Conservation (phyloP, 2,113 vertebrate genomes). For the Lampris megalopsis region DNA sequence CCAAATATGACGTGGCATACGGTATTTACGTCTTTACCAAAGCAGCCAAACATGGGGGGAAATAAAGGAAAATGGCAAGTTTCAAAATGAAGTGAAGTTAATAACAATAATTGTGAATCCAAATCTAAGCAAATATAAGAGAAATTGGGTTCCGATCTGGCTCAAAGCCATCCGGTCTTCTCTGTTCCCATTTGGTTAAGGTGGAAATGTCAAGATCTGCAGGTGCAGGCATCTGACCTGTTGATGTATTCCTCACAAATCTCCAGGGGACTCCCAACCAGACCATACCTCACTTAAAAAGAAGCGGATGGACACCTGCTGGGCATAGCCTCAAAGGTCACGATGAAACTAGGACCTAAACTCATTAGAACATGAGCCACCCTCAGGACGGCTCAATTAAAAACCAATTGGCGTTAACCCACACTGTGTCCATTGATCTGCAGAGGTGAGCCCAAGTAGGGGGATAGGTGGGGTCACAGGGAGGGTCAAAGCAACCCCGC, state of each 20-base stretch:
- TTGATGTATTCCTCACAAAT: constrained; percentile 34
- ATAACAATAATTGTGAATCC: too few species aligned
- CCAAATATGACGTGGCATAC: too few species aligned
- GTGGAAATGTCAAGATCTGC: constrained; percentile 66
- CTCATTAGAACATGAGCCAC: constrained; percentile 76
- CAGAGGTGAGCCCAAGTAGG: constrained; percentile 40
- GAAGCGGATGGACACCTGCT: constrained; percentile 78
- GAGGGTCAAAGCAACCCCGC: constrained; percentile 33
- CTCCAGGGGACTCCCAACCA: constrained; percentile 53
- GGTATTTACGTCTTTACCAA: too few species aligned
- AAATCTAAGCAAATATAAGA: neutral
- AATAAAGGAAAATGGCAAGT: too few species aligned
- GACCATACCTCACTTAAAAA: constrained; percentile 70
- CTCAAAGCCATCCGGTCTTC: too few species aligned
- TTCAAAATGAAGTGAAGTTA: too few species aligned
- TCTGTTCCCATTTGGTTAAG: neutral
- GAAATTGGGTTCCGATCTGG: too few species aligned
- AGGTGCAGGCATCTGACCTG: constrained; percentile 8
- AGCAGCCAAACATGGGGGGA: too few species aligned
- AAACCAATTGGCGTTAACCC: constrained; percentile 47
- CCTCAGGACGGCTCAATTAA: constrained; percentile 78
- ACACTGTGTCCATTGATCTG: constrained; percentile 76
- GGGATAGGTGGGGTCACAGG: constrained; percentile 20
- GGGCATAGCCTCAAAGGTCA: constrained; percentile 77
- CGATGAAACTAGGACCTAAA: constrained; percentile 70